Evolutionary conservation across 1,140 invertebrate species (phyloP), one percentile per base, ranked within the genome.

Genomic region (Conus ventricosus): DNA sequence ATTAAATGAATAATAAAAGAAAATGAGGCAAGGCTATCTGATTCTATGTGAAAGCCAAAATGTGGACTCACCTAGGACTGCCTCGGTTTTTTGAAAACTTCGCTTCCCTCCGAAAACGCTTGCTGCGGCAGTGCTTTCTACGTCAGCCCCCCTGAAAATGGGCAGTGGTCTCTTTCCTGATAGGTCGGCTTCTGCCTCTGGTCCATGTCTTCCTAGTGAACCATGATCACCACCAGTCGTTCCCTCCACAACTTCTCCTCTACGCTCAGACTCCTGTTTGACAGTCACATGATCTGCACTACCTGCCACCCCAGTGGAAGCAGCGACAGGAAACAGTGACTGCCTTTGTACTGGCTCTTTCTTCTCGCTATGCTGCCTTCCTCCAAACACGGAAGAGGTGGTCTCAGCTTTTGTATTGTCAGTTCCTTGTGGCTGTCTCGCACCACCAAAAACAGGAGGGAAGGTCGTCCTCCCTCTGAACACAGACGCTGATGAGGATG

Each of bases 41-140:
- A 83, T 17, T 54, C 75, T 78, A 5, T 78, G 27, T 13, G 13
- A 51, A 39, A 39, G 39, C 39, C 81, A 13, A 51, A n/a, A 25
- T 39, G 25, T 54, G 13, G 23, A n/a, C 53, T 83, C 53, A 23
- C 53, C 25, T 6, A 8, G 20, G 53, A 39, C 63, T 27, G n/a
- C 84, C 8, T 71, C 25, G 5, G 11, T 23, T 75, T 51, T 76
- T 63, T 51, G 57, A 76, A 67, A 88, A 57, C 5, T 20, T 15
- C 11, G 11, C n/a, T 75, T 63, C n/a, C 81, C 81, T 75, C 81
- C 87, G 84, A 88, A 88, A 4, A 88, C 57, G 54, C 57, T 67
- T 15, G 53, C 7, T 13, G 10, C 53, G 57, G 57, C 5, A 23
- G 75, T 15, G 25, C 27, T n/a, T 60, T 81, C 86, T 25, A 10